Percentiles rank a stretch among this genome's conserved stretches.
Conservation (phyloP, 2,113 vertebrate genomes). For the Actenoides lindsayi region DNA sequence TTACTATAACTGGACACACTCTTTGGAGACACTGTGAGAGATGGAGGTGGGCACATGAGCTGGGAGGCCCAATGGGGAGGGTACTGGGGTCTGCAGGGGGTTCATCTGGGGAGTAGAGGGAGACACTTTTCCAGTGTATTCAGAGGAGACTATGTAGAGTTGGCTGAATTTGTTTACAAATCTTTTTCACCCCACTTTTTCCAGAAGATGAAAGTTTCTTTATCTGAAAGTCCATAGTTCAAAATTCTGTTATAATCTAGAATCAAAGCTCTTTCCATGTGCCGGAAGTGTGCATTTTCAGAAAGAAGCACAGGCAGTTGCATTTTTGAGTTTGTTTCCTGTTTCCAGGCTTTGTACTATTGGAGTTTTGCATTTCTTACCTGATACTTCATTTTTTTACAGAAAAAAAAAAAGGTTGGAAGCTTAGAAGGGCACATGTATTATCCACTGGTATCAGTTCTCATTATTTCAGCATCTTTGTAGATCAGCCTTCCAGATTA, state of each 20-base stretch:
- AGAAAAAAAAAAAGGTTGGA: background rate
- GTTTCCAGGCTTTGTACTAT: background rate
- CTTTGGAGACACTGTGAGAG: background rate
- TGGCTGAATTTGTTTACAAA: background rate
- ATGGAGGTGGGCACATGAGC: rapidly evolving
- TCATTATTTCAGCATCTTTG: background rate
- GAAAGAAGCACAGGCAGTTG: background rate
- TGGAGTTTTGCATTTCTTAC: background rate
- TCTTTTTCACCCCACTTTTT: background rate
- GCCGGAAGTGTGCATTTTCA: background rate
- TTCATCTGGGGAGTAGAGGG: background rate
- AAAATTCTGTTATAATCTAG: background rate
- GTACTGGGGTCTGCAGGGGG: rapidly evolving
- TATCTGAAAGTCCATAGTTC: background rate
- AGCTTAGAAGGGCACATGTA: background rate
- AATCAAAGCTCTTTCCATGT: background rate
- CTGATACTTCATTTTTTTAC: background rate
- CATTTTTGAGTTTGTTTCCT: background rate
- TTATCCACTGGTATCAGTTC: background rate
- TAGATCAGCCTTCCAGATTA: background rate
- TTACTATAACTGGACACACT: background rate
- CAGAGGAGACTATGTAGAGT: background rate
- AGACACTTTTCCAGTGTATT: background rate
- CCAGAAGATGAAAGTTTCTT: background rate
- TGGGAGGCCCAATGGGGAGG: background rate